Percentiles rank a stretch among this genome's conserved stretches.
Conservation (phyloP, 2,888 invertebrate species). For the Sphaerophoria rueppellii region DNA sequence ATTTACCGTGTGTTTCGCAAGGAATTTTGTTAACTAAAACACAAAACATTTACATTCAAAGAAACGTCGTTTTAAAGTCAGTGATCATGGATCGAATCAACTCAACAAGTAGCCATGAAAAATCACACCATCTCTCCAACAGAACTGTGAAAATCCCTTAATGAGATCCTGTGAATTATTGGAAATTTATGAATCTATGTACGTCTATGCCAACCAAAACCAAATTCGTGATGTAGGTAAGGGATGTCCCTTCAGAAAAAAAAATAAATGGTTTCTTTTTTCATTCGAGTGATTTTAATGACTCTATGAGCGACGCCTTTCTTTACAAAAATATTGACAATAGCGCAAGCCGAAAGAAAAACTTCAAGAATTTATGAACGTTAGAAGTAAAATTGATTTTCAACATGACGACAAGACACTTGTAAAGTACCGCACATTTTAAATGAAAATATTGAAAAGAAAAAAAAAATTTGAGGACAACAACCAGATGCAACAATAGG, state of each 20-base stretch:
- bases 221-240: slow-evolving; percentile 45
- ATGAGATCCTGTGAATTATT: slow-evolving; percentile 71
- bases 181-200: slow-evolving; percentile 56
- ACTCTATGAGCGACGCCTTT: slow-evolving; percentile 71
- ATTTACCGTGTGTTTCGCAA: slow-evolving; percentile 28
- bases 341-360: slow-evolving; percentile 60
- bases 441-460: slow-evolving; percentile 44
- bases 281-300: slow-evolving; percentile 60
- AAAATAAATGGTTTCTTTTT: background rate
- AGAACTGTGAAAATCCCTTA: slow-evolving; percentile 58
- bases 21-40: background rate
- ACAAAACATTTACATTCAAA: background rate
- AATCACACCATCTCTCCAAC: slow-evolving; percentile 50
- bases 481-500: slow-evolving; percentile 70
- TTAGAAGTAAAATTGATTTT: slow-evolving; percentile 69
- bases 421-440: slow-evolving; percentile 68
- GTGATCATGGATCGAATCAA: slow-evolving; percentile 52
- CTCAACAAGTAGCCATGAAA: slow-evolving; percentile 67
- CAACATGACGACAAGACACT: slow-evolving; percentile 65
- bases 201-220: background rate
- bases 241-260: slow-evolving; percentile 16
- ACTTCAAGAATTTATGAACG: slow-evolving; percentile 53
- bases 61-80: slow-evolving; percentile 23
- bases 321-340: slow-evolving; percentile 56
- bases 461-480: slow-evolving; percentile 6